Conservation (phyloP, 2,113 vertebrate species). For the Sylvicapra grimmia region DNA sequence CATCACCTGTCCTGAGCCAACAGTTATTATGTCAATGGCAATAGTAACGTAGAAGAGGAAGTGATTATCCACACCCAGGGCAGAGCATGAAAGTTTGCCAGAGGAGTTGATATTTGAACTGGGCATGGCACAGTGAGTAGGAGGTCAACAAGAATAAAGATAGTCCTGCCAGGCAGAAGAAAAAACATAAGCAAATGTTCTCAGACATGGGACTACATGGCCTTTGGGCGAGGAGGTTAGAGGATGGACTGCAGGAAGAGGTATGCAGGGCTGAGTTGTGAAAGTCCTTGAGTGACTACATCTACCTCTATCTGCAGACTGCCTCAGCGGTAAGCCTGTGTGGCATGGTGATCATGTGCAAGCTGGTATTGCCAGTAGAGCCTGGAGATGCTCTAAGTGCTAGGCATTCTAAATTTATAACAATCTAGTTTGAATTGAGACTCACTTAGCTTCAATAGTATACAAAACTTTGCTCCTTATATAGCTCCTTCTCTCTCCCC, state of each 20-base stretch:
- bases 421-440: neutral
- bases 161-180: neutral
- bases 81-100: neutral
- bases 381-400: slow-evolving; percentile 67
- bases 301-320: neutral
- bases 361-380: slow-evolving; percentile 75
- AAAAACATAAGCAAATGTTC: neutral
- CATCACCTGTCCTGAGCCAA: neutral
- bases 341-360: slow-evolving; percentile 78
- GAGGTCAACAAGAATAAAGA: neutral
- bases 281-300: neutral
- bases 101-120: neutral
- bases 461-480: neutral
- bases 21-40: neutral
- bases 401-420: slow-evolving; percentile 61
- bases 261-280: neutral
- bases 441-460: neutral
- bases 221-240: no score
- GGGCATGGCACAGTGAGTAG: neutral
- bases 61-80: neutral
- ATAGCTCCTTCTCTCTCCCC: neutral
- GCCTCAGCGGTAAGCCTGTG: slow-evolving; percentile 40
- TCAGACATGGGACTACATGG: neutral
- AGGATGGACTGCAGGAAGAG: neutral
- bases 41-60: neutral